phyloP scores from a whole-genome alignment of 2,888 invertebrate genomes.

The Biston stratarius region DNA sequence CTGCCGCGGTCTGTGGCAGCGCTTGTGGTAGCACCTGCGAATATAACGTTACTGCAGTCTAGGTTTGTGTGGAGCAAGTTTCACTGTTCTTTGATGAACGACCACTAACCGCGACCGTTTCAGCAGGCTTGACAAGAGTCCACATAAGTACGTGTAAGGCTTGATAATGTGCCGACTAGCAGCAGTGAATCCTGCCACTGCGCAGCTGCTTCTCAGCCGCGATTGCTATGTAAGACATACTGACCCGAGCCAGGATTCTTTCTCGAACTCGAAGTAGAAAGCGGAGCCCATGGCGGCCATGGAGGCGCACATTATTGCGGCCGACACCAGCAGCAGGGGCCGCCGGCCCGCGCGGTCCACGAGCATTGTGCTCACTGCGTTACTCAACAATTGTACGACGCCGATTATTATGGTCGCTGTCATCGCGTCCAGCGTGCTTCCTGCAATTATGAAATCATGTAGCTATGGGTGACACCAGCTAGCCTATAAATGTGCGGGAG shows the following conservation, averaged over 20 bases:
- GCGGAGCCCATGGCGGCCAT: constrained; percentile 85
- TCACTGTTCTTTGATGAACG: no score
- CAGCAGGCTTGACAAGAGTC: no score
- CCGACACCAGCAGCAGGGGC: constrained; percentile 86
- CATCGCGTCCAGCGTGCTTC: constrained; percentile 81
- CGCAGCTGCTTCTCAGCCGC: no score
- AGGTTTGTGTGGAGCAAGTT: no score
- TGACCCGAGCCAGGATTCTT: constrained; percentile 75
- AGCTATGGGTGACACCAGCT: no score
- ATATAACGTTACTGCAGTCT: no score
- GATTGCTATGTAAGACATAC: constrained; percentile 17
- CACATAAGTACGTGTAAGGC: no score
- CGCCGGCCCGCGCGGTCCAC: constrained; percentile 88
- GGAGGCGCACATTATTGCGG: constrained; percentile 81
- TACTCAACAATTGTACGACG: constrained; percentile 84
- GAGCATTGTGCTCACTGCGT: constrained; percentile 81
- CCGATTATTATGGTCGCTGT: constrained; percentile 85
- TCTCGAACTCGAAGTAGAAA: constrained; percentile 80
- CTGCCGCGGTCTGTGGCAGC: no score
- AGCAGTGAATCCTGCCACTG: no score
- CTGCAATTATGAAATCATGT: constrained; percentile 52
- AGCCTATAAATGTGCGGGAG: neutral
- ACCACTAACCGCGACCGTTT: no score
- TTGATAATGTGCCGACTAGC: no score
- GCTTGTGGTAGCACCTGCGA: no score